A percentile compares a stretch with the other conserved stretches of the same genome.
phyloP scores from a whole-genome alignment of 1,140 invertebrate genomes.

The Lepidostoma basale region DNA sequence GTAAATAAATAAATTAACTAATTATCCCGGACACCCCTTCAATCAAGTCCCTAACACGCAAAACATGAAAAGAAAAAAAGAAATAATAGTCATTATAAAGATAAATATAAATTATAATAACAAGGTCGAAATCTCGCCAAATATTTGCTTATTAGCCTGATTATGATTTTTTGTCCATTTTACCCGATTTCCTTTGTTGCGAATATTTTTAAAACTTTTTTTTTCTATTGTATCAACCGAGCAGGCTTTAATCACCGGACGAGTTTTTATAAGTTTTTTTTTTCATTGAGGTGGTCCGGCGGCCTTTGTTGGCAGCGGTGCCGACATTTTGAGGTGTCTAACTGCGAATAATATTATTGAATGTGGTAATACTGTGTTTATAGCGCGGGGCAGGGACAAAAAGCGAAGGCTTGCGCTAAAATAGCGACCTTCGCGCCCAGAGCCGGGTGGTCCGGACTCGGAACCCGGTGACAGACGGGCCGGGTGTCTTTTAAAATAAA shows the following conservation, averaged over 20 bases:
- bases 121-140: slow-evolving; percentile 29
- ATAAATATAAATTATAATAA: too few relatives aligned
- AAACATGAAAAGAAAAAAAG: too few relatives aligned
- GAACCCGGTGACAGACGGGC: too few relatives aligned
- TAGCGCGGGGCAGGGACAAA: background rate
- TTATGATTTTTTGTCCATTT: slow-evolving; percentile 17
- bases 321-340: slow-evolving; percentile 14
- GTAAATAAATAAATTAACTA: too few relatives aligned
- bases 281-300: slow-evolving; percentile 21
- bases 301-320: slow-evolving; percentile 1
- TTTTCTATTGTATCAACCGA: slow-evolving; percentile 9
- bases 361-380: background rate
- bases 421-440: background rate
- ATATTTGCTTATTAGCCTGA: slow-evolving; percentile 27
- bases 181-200: slow-evolving; percentile 20
- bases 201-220: background rate
- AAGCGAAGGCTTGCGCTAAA: slow-evolving; percentile 15
- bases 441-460: background rate
- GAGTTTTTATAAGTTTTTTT: slow-evolving; percentile 26
- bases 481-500: too few relatives aligned
- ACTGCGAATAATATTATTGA: slow-evolving; percentile 14
- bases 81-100: too few relatives aligned
- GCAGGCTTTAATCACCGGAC: slow-evolving; percentile 10
- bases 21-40: too few relatives aligned
- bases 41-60: too few relatives aligned